Base-by-base conservation (phyloP, 2,797 vertebrate genomes). In the Cyprinodon diabolis region DNA sequence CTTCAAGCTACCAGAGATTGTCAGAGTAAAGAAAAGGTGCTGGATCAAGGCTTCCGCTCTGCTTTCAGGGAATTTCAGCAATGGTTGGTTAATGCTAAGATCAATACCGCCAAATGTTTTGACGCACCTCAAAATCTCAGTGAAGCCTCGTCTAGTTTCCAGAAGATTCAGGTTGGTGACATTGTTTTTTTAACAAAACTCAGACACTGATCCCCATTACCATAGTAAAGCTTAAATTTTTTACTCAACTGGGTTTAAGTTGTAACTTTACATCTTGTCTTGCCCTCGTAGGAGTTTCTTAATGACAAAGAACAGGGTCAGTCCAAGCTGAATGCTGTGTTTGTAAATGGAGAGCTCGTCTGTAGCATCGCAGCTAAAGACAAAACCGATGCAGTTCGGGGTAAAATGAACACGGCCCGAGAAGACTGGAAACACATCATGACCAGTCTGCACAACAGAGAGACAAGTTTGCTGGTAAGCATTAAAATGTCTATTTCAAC, bases 31-130 rank as follows among this genome's bases (percentile, higher is more conserved):
- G 97, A 98, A 87, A 97, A 98, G 89, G 91, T 95, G 72, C 92
- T 99, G 88, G 97, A 98, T 52, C 97, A 99, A 83, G 94, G 96
- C 14, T 98, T 98, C 89, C 96, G 94, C 69, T 94, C 86, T 0
- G 90, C 94, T 66, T 96, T 95, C 91, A 95, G 97, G 83, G 97
- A 98, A 66, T 99, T 98, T 87, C 97, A 99, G 84, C 97, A 98
- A 78, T 99, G 98, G 98, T 71, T 99, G 84, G 95, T 99, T 75
- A 97, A 95, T 49, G 95, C 97, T 66, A 98, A 96, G 93, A 96
- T 98, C 88, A 95, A 94, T 79, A 98, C 97, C 0, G 96, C 97
- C 79, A 98, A 99, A 84, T 99, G 97, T 85, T 99, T 99, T 57
- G 98, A 99, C 0, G 91, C 95, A 1, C 97, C 97, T 84, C 96